phyloP scores from a whole-genome alignment of 2,113 vertebrate genomes.

The Varanus komodoensis region DNA sequence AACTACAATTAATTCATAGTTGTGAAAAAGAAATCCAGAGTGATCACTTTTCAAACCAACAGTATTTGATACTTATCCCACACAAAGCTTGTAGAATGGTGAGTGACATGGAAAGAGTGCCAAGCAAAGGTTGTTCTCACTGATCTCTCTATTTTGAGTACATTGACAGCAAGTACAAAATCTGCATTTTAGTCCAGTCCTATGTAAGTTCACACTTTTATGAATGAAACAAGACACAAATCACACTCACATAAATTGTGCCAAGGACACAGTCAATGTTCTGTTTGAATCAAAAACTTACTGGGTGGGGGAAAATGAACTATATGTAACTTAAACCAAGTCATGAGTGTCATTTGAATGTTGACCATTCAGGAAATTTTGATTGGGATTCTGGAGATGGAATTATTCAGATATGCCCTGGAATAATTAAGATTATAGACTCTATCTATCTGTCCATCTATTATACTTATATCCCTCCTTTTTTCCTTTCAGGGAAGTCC shows the following conservation, averaged over 20 bases:
- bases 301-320: not conserved
- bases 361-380: not conserved
- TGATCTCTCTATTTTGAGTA: slow-evolving; percentile 25
- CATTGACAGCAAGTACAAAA: slow-evolving; percentile 37
- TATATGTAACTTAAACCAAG: not conserved
- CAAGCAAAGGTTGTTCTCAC: slow-evolving; percentile 24
- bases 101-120: slow-evolving; percentile 10
- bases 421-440: not conserved
- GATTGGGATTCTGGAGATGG: not conserved
- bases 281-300: not conserved
- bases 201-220: slow-evolving; percentile 25
- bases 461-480: no score
- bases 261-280: not conserved
- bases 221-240: slow-evolving; percentile 10
- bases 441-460: no score
- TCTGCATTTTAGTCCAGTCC: slow-evolving; percentile 25
- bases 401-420: not conserved
- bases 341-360: not conserved
- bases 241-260: not conserved
- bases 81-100: not conserved
- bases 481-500: no score
- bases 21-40: not conserved
- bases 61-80: not conserved
- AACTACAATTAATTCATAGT: not conserved
- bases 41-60: not conserved